These are phyloP conservation scores for Cyprinus carpio DNA, from an alignment of 2,113 vertebrate species.

Conservation along the genomic window DNA sequence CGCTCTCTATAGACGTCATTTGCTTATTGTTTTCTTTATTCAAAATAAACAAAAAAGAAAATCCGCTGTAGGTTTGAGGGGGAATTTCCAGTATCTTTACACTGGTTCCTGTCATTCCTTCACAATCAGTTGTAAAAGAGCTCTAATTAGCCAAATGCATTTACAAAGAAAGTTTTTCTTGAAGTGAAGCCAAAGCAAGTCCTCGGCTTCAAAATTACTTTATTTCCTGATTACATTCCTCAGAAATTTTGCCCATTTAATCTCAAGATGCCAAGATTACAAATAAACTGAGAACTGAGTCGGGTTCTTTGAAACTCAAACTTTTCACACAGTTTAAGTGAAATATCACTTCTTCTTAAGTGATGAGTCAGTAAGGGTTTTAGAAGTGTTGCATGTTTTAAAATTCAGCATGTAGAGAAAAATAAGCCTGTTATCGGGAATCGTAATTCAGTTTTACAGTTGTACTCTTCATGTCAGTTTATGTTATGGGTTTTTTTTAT, in stretches of 20 bases:
- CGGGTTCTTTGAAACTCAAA: background rate
- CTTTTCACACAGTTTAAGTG: background rate
- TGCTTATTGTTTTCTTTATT: background rate
- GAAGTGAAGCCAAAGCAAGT: background rate
- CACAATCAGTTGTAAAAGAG: background rate
- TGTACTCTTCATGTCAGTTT: too few relatives aligned
- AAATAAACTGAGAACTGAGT: background rate
- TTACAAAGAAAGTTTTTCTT: background rate
- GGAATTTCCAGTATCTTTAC: conserved; percentile 54
- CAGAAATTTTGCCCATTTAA: background rate
- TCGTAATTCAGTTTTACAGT: background rate
- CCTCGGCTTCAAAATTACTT: background rate
- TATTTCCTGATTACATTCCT: background rate
- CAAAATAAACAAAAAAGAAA: background rate
- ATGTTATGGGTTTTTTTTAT: too few relatives aligned
- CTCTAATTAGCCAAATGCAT: conserved; percentile 44
- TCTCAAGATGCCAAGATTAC: background rate
- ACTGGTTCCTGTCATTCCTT: conserved; percentile 41
- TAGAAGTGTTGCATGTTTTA: background rate
- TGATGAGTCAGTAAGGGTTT: background rate
- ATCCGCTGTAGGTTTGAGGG: conserved; percentile 16
- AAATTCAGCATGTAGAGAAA: background rate
- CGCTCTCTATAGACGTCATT: background rate
- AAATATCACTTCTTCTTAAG: background rate
- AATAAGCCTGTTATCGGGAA: background rate